These are phyloP conservation scores for Carassius gibelio DNA, from an alignment of 2,113 vertebrate species.

Conservation along the genomic window DNA sequence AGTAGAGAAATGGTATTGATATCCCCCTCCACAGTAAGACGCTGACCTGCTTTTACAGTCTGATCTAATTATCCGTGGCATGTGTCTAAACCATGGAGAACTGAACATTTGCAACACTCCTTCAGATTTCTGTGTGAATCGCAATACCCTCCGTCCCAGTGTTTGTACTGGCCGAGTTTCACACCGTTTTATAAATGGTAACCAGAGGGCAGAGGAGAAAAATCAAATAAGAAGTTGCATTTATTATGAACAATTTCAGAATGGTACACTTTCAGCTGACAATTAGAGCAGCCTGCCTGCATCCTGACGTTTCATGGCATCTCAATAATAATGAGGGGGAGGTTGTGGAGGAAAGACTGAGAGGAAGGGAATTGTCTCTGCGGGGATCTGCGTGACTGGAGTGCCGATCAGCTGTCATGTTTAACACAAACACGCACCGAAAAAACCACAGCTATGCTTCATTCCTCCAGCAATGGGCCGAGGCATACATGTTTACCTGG, in stretches of 20 bases:
- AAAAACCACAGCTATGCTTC: constrained; percentile 48
- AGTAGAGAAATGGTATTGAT: constrained; percentile 32
- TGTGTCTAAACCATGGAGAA: constrained; percentile 45
- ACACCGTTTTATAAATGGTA: constrained; percentile 40
- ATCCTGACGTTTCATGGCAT: constrained; percentile 43
- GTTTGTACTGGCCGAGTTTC: constrained; percentile 42
- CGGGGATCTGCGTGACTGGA: constrained; percentile 57
- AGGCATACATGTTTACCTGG: constrained; percentile 11
- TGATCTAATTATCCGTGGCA: constrained; percentile 57
- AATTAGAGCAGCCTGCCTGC: constrained; percentile 47
- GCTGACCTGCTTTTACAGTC: constrained; percentile 41
- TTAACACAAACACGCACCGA: constrained; percentile 52
- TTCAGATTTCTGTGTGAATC: constrained; percentile 43
- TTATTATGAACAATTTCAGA: constrained; percentile 56
- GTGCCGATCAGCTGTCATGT: constrained; percentile 54
- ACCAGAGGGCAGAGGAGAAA: constrained; percentile 26
- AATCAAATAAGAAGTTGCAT: constrained; percentile 41
- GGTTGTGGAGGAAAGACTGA: constrained; percentile 21
- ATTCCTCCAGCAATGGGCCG: constrained; percentile 51
- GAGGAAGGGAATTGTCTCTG: constrained; percentile 10
- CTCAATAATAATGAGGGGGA: constrained; percentile 37
- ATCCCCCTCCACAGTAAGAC: constrained; percentile 29
- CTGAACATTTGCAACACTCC: constrained; percentile 49
- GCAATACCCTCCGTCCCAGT: constrained; percentile 40
- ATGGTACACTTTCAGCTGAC: constrained; percentile 48